Conservation (phyloP, 2,113 vertebrate species). For the Takifugu flavidus region DNA sequence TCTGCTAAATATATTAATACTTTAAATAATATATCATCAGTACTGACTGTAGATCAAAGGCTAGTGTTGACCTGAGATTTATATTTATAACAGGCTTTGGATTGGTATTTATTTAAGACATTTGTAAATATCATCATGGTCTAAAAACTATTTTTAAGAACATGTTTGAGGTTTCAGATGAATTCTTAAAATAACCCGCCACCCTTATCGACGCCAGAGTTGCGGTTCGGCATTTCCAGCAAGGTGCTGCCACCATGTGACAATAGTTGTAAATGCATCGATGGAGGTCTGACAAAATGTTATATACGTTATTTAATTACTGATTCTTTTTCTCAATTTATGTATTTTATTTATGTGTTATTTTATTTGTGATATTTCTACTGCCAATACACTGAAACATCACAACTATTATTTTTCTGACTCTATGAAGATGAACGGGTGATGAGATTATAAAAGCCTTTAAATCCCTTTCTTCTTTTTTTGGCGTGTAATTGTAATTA, state of each 20-base stretch:
- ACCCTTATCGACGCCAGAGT: background rate
- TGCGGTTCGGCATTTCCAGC: slow-evolving; percentile 10
- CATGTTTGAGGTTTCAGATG: background rate
- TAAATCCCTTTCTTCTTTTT: too few relatives aligned
- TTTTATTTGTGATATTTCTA: too few relatives aligned
- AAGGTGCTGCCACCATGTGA: slow-evolving; percentile 58
- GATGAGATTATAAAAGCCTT: too few relatives aligned
- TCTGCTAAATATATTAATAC: background rate
- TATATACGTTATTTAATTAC: background rate
- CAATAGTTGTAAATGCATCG: slow-evolving; percentile 8
- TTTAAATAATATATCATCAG: too few relatives aligned
- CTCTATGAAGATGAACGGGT: too few relatives aligned
- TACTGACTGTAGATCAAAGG: too few relatives aligned
- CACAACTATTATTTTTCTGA: too few relatives aligned
- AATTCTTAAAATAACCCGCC: background rate
- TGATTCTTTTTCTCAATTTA: background rate
- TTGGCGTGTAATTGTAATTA: too few relatives aligned
- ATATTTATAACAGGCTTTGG: background rate
- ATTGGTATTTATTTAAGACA: background rate
- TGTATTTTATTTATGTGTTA: background rate
- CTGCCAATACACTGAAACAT: too few relatives aligned
- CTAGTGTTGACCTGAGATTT: too few relatives aligned
- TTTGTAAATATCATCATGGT: background rate
- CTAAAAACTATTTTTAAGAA: background rate
- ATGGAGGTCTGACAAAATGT: background rate